These are phyloP conservation scores for Dicyrtomina minuta DNA, from an alignment of 2,888 invertebrate species.

Conservation along the genomic window DNA sequence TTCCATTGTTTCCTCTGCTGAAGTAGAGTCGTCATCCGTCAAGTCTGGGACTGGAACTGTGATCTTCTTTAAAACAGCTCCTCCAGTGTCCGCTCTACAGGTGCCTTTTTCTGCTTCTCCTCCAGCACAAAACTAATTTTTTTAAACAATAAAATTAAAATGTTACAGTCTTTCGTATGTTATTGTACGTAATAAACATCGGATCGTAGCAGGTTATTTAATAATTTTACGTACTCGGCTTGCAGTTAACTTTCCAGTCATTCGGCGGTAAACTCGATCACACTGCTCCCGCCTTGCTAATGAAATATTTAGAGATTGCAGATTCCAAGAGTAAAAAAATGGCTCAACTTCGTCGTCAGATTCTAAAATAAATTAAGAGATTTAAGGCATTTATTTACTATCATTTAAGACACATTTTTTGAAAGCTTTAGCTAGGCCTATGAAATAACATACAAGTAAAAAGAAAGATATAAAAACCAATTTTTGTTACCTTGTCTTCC, in stretches of 20 bases:
- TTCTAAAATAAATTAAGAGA: too few species aligned
- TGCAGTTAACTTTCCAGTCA: conserved; percentile 41
- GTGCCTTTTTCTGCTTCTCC: conserved; percentile 40
- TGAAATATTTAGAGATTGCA: conserved; percentile 35
- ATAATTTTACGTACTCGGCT: conserved; percentile 45
- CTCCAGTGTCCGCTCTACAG: conserved; percentile 36
- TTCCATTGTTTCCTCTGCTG: background rate
- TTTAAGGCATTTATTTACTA: background rate
- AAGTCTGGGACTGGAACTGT: background rate
- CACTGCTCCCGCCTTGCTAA: conserved; percentile 38
- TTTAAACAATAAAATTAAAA: too few species aligned
- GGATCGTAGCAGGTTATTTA: too few species aligned
- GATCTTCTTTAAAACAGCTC: conserved; percentile 34
- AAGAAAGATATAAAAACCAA: background rate
- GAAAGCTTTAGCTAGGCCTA: background rate
- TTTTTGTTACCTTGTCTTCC: conserved; percentile 43
- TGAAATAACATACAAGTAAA: background rate
- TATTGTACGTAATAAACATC: too few species aligned
- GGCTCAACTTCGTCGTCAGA: conserved; percentile 27
- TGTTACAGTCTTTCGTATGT: too few species aligned
- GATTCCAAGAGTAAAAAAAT: conserved; percentile 24
- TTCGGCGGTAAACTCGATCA: conserved; percentile 41
- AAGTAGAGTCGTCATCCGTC: too few species aligned
- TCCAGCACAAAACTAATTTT: conserved; percentile 46
- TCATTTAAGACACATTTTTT: too few species aligned